phyloP scores from a whole-genome alignment of 2,797 vertebrate species.

The Pseudotriccus pelzelni region DNA sequence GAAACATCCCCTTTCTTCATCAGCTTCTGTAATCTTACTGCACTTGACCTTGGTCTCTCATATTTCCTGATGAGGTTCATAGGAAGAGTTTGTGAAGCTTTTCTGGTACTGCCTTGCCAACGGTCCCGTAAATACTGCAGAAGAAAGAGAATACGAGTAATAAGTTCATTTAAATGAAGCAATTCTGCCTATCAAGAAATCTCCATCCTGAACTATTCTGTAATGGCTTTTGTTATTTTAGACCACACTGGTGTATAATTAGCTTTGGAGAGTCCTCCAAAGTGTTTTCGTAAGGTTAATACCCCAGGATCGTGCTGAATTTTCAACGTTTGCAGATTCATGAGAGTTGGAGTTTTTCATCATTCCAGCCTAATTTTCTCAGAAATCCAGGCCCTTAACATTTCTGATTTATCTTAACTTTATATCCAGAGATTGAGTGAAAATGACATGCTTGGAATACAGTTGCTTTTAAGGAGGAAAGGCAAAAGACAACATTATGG shows the following conservation, averaged over 20 bases:
- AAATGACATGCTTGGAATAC: neutral
- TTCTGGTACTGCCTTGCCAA: neutral
- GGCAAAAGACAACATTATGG: neutral
- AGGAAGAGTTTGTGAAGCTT: conserved; percentile 18
- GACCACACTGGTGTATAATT: neutral
- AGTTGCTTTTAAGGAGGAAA: neutral
- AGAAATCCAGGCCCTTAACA: neutral
- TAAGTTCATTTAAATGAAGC: conserved; percentile 12
- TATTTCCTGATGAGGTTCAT: neutral
- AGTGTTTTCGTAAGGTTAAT: conserved; percentile 18
- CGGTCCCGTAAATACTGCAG: neutral
- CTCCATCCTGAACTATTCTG: neutral
- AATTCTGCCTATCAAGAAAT: conserved; percentile 6
- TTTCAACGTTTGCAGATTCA: neutral
- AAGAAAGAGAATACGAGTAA: neutral
- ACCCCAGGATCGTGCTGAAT: neutral
- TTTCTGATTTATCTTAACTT: conserved; percentile 22
- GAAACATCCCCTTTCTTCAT: neutral
- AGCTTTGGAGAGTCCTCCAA: conserved; percentile 9
- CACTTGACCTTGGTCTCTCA: conserved; percentile 3
- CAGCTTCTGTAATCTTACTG: conserved; percentile 16
- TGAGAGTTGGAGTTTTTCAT: conserved; percentile 5
- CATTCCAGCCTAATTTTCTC: neutral
- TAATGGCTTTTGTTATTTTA: conserved; percentile 35
- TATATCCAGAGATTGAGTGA: neutral